phyloP scores from a whole-genome alignment of 1,140 invertebrate species.

The Drosophila setifemur region DNA sequence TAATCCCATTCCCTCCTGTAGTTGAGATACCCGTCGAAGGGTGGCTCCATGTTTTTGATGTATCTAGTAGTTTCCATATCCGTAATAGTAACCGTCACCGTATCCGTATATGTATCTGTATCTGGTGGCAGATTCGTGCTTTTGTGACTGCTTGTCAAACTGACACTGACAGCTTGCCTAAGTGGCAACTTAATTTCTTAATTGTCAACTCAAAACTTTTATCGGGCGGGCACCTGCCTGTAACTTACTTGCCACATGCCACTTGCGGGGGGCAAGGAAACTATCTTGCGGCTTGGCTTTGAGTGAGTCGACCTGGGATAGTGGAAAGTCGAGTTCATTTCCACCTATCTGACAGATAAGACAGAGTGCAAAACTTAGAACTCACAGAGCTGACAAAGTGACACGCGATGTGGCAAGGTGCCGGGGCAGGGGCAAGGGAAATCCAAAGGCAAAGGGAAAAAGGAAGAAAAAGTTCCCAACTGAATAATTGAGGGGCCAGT shows the following conservation, averaged over 20 bases:
- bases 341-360: conserved; percentile 34
- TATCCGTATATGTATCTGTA: conserved; percentile 15
- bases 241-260: conserved; percentile 19
- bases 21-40: too few species aligned
- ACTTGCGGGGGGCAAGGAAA: conserved; percentile 11
- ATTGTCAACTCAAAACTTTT: conserved; percentile 81
- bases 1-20: too few species aligned
- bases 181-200: conserved; percentile 83
- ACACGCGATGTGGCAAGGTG: conserved; percentile 36
- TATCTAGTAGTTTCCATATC: neutral
- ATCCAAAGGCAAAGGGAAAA: neutral
- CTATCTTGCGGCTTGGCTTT: conserved; percentile 61
- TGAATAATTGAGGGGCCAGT: conserved; percentile 64
- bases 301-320: conserved; percentile 25
- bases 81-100: neutral
- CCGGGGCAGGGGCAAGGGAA: neutral
- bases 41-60: too few species aligned
- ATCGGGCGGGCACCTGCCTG: conserved; percentile 61
- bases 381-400: conserved; percentile 54
- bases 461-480: conserved; percentile 30
- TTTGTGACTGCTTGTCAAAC: conserved; percentile 77
- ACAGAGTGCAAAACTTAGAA: conserved; percentile 15
- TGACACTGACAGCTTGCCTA: conserved; percentile 79
- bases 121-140: conserved; percentile 28
- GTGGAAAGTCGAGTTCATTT: conserved; percentile 40